Evolutionary conservation across 2,888 invertebrate species (phyloP).

Genomic region (Bruchidius siliquastri): DNA sequence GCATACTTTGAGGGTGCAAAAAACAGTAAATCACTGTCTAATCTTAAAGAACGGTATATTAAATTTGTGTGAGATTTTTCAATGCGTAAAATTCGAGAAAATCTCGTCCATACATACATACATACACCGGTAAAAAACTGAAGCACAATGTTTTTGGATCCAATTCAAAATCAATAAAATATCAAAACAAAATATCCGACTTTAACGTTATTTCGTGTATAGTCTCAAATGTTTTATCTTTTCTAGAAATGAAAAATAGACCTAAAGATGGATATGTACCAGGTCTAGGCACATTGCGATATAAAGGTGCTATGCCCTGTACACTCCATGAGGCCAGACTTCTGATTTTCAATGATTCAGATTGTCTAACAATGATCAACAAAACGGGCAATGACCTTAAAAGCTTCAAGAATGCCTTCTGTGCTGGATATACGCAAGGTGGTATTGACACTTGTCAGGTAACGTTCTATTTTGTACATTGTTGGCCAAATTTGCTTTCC

Average conservation of each 20-base stretch:
- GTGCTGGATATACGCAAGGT: constrained; percentile 55
- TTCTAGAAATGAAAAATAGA: constrained; percentile 5
- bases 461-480: constrained; percentile 18
- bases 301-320: constrained; percentile 38
- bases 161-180: no score
- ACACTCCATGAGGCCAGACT: constrained; percentile 41
- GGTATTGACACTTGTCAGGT: constrained; percentile 63
- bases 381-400: constrained; percentile 32
- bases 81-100: no score
- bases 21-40: no score
- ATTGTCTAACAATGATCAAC: constrained; percentile 38
- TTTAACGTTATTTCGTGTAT: no score
- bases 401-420: constrained; percentile 43
- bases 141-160: no score
- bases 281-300: constrained; percentile 39
- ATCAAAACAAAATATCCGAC: no score
- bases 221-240: background rate
- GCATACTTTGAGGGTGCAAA: no score
- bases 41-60: no score
- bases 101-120: no score
- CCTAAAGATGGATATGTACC: constrained; percentile 39
- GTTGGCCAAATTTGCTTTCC: no score
- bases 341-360: constrained; percentile 35
- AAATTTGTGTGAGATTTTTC: no score
- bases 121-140: no score